Evolutionary conservation across 2,797 vertebrate species (phyloP), one percentile per base, ranked within the genome.

Genomic region (Peromyscus aztecus): DNA sequence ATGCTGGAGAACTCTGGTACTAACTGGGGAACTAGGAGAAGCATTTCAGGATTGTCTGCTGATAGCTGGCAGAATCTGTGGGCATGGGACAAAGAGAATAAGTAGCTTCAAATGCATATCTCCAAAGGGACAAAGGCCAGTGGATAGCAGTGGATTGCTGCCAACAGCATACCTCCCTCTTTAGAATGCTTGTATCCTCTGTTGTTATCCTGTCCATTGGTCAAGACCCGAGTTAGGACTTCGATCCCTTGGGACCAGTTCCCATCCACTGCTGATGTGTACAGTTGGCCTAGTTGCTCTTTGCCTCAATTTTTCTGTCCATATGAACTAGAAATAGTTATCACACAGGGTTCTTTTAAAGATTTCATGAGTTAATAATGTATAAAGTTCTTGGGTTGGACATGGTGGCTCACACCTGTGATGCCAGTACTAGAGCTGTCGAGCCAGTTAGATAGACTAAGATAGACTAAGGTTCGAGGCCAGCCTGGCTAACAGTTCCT

Each of bases 1-100:
- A 11, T 37, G 23, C 63, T 0, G 0, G 55, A 24, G 24, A 43
- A 34, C 31, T 21, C n/a, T 6, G 40, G 8, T 49, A 11, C n/a
- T 67, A 24, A 40, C 29, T 29, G 13, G 29, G 57, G 8, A 19
- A 14, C 57, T 43, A 29, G 29, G 7, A n/a, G 27, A 29, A 52
- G 57, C 8, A 9, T 77, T n/a, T 43, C 9, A 11, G 43, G 63
- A 52, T 49, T 57, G 1, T 84, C 63, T 83, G 37, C 23, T 27
- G 4, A 21, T 13, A 24, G 4, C 49, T 49, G 1, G 17, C 34
- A 40, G 71, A 14, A 19, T 4, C 43, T 19, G 16, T 21, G 63
- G 67, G 63, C 2, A 1, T 10, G 4, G 14, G 7, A 29, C 89
- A 29, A 3, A 78, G 17, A 52, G 59, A 61, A 27, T 73, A 37